These are phyloP conservation scores for Tyto alba DNA, from an alignment of 2,113 vertebrate species.

Conservation along the genomic window DNA sequence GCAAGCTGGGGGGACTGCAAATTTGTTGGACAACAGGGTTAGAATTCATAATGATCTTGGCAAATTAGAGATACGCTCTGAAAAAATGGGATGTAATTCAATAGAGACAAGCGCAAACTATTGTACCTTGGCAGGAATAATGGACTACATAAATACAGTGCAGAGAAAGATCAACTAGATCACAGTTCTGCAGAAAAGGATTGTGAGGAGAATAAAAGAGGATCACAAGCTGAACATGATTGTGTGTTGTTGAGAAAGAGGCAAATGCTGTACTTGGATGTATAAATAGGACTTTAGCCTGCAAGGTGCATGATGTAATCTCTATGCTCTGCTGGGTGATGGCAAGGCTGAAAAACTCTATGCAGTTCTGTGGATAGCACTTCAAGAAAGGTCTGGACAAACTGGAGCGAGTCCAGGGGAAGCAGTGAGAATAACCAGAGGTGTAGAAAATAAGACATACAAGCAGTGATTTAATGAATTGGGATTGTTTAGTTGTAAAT, in stretches of 20 bases:
- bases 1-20: background rate
- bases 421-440: background rate
- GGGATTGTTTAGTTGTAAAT: background rate
- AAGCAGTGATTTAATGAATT: background rate
- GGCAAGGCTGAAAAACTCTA: background rate
- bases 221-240: conserved; percentile 28
- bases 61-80: background rate
- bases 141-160: background rate
- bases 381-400: background rate
- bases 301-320: conserved; percentile 48
- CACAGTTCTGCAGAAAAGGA: conserved; percentile 1
- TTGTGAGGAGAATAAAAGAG: conserved; percentile 7
- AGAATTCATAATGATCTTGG: conserved; percentile 22
- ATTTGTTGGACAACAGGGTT: background rate
- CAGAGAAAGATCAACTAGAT: conserved; percentile 50
- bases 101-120: conserved; percentile 3
- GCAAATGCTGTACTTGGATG: conserved; percentile 15
- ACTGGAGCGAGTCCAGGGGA: background rate
- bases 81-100: conserved; percentile 34
- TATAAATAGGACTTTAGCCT: conserved; percentile 56
- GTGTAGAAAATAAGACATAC: background rate
- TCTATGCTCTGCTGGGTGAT: background rate
- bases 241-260: conserved; percentile 30
- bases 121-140: conserved; percentile 21
- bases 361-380: background rate